Evolutionary conservation across 2,113 vertebrate species (phyloP).

Genomic region (Neotoma lepida): DNA sequence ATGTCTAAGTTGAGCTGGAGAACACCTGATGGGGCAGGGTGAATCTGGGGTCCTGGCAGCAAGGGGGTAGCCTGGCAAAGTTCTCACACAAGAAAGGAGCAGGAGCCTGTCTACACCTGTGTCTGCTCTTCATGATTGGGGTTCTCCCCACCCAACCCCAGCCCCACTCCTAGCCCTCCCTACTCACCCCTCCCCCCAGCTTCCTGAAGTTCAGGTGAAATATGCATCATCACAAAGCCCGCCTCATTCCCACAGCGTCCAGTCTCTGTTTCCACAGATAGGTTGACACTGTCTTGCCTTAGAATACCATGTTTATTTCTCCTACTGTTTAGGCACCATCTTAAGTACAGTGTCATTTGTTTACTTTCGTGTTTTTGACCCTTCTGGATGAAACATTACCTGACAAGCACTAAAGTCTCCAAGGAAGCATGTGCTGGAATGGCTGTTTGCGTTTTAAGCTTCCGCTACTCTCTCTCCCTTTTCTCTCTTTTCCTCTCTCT

Average conservation of each 20-base stretch:
- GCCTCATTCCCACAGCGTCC: neutral
- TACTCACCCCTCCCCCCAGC: neutral
- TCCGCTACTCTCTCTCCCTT: neutral
- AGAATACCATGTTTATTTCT: slow-evolving; percentile 52
- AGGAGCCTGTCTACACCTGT: neutral
- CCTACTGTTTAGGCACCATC: slow-evolving; percentile 3
- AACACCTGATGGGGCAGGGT: neutral
- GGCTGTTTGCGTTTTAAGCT: neutral
- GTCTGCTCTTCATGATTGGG: neutral
- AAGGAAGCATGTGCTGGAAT: neutral
- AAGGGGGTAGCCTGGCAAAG: neutral
- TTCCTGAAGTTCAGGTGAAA: slow-evolving; percentile 10
- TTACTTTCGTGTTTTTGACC: slow-evolving; percentile 39
- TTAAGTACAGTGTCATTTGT: slow-evolving; percentile 55
- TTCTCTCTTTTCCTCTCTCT: neutral
- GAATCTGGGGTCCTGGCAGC: neutral
- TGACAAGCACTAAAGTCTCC: neutral
- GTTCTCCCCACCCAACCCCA: neutral
- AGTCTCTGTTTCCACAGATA: neutral
- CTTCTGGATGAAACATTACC: slow-evolving; percentile 36
- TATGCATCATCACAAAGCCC: neutral
- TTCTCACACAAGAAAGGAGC: neutral
- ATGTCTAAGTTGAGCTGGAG: neutral
- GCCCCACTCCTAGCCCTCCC: neutral
- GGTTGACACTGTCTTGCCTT: neutral